Evolutionary conservation across 2,113 vertebrate genomes (phyloP), one percentile per base, ranked within the genome.

Genomic region (Motacilla tschutschensis): DNA sequence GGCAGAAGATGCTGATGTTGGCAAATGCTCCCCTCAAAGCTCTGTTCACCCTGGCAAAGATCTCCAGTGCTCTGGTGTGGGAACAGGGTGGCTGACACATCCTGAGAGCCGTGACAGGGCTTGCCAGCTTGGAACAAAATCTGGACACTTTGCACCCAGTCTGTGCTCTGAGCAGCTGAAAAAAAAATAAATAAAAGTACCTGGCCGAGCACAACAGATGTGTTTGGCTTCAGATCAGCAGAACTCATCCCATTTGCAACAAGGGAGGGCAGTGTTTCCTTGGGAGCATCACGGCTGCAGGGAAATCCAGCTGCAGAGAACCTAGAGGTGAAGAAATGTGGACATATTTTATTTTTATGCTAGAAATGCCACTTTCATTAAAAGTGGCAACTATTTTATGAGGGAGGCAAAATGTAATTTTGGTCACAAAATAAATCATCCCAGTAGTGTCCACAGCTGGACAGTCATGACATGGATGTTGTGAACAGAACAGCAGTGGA

Each of bases 281-380:
- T 33, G 64, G 73, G 64, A 90, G 35, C 38, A 17, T 6, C 0
- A 0, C 0, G 0, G 50, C 50, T 43, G 40, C 0, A 0, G 38
- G 15, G 46, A 84, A 90, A 81, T 50, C 22, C 35, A 80, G 36
- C 55, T 58, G n/a, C 1, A 5, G 67, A 8, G 62, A 84, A 38
- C 13, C 20, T 6, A 16, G 43, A n/a, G 64, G 38, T 59, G 63
- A 82, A 48, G 12, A 73, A 20, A 75, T 38, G 13, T 21, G 53
- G 66, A 82, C 46, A 50, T 50, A 35, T n/a, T 82, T 79, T 60
- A 75, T n/a, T 44, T 63, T 87, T 59, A 13, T 51, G 41, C 51
- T 59, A 57, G 43, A 48, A 85, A 62, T 33, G 33, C 33, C 33
- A 33, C 33, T 33, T 89, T 89, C 41, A 90, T 67, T 88, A 44